phyloP scores from a whole-genome alignment of 2,797 vertebrate genomes.

The Crossoptilon crossoptilon region DNA sequence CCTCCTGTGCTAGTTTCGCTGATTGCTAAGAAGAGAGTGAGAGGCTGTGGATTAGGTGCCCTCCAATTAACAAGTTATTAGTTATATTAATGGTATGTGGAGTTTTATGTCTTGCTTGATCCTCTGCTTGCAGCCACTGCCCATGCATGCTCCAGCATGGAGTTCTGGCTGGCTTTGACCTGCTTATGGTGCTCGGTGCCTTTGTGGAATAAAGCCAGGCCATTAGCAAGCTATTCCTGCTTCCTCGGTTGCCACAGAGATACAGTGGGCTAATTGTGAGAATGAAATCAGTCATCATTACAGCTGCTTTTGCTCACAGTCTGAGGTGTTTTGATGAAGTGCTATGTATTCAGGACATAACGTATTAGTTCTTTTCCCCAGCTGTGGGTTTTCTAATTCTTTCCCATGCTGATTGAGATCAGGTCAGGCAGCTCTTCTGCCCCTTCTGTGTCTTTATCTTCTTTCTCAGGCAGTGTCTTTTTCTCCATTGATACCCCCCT shows the following conservation, averaged over 20 bases:
- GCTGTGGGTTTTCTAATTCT: background rate
- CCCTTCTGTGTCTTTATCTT: background rate
- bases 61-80: background rate
- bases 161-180: background rate
- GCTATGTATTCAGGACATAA: background rate
- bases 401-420: background rate
- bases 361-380: background rate
- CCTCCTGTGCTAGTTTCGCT: background rate
- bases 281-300: background rate
- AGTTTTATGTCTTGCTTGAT: fast-evolving
- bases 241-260: background rate
- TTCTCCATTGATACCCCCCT: background rate
- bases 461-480: background rate
- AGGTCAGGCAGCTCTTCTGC: background rate
- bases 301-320: background rate
- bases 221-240: background rate
- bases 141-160: background rate
- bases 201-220: background rate
- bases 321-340: background rate
- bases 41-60: background rate
- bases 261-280: background rate
- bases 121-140: background rate
- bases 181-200: background rate
- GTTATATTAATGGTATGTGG: background rate
- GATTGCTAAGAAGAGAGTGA: background rate